Evolutionary conservation across 2,113 vertebrate species (phyloP).

Genomic region (Kryptolebias marmoratus): DNA sequence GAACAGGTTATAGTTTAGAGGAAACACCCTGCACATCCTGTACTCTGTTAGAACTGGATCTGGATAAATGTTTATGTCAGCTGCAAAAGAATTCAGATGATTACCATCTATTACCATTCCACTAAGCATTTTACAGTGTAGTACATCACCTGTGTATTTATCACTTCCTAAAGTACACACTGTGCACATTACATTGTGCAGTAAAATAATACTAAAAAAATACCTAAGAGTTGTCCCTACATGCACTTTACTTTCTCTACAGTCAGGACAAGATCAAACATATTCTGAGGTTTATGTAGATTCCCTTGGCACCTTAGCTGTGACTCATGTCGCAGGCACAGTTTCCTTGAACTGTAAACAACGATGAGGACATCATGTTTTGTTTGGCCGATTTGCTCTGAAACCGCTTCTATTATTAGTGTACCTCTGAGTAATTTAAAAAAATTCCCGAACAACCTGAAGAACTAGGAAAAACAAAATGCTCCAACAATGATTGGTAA

Average conservation of each 20-base stretch:
- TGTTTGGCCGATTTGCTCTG: not conserved
- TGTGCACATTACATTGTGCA: not conserved
- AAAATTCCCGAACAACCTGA: not conserved
- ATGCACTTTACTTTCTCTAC: not conserved
- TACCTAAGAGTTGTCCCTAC: not conserved
- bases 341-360: slow-evolving; percentile 10
- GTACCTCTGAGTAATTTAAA: slow-evolving; percentile 3
- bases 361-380: slow-evolving; percentile 2
- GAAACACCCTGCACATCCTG: slow-evolving; percentile 39
- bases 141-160: slow-evolving; percentile 42
- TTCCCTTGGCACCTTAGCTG: slow-evolving; percentile 11
- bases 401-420: not conserved
- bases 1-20: slow-evolving; percentile 37
- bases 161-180: slow-evolving; percentile 17
- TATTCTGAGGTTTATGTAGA: slow-evolving; percentile 1
- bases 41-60: slow-evolving; percentile 27
- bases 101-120: slow-evolving; percentile 57
- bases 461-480: not conserved
- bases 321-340: slow-evolving; percentile 44
- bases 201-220: not conserved
- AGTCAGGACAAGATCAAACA: slow-evolving; percentile 47
- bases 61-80: slow-evolving; percentile 59
- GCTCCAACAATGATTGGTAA: not conserved
- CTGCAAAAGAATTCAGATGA: slow-evolving; percentile 54
- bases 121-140: slow-evolving; percentile 28